Base-by-base conservation (phyloP, 2,888 invertebrate species). In the Tiliacea aurago region DNA sequence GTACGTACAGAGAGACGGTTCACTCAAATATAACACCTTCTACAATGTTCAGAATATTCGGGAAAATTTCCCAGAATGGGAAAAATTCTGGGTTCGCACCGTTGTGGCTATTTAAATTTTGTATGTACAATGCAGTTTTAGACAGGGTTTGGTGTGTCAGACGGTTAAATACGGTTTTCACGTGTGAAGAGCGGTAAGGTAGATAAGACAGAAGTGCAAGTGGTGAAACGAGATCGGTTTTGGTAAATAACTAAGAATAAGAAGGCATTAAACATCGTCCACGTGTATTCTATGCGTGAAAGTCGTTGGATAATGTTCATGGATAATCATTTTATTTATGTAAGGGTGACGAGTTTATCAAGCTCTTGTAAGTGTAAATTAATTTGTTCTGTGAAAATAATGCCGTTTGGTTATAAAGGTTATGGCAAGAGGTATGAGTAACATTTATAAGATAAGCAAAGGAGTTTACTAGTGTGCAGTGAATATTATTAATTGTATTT, bases 1-100 rank as follows among this genome's bases (percentile, higher is more conserved):
- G 72, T 77, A 80, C 73, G 55, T 72, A 72, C 33, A 45, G 76
- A 74, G 75, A 82, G 73, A 80, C 69, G 73, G 62, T 76, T 78
- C 81, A 85, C 81, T 84, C 77, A 79, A 76, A 79, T 82, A 82
- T 85, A 83, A 76, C 83, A 83, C 85, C 78, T 84, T 63, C 11
- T 53, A 79, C 73, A 76, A 70, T 78, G 73, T 76, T 66, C 65
- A 20, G 63, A 73, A 73, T 75, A 77, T 78, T 81, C 41, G 59
- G 65, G 63, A 71, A 75, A 70, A 77, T 73, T 67, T 67, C 13
- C 20, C 33, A 47, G 53, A 66, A n/a, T 66, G 49, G 7, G 65
- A 66, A 72, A 61, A 67, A 68, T 59, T 67, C 43, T 9, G 28
- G 28, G 41, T 51, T 65, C 59, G n/a, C 69, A 67, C 53, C 53